Evolutionary conservation across 2,888 invertebrate genomes (phyloP), one percentile per base, ranked within the genome.

Genomic region (Parasteatoda lunata): DNA sequence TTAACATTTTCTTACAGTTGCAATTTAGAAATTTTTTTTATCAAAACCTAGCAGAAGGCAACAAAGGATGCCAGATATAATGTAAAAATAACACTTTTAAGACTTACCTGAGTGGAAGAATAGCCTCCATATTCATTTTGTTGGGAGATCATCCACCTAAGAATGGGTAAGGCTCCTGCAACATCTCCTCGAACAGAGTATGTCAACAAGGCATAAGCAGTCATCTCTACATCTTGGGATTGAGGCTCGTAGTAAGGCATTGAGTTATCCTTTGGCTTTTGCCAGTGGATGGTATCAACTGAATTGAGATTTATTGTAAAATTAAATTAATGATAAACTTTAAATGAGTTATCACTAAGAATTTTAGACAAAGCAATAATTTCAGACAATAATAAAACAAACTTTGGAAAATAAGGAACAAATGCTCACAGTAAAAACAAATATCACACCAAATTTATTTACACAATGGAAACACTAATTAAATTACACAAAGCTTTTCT

Each of bases 171-270:
- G 0, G 94, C 90, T 7, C 90, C 92, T 4, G 89, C 91, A 6
- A 93, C 91, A 68, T 93, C 91, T 89, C 93, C 93, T 86, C 93
- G 92, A n/a, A 89, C 81, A n/a, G 94, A 91, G 90, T 94, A 94
- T 0, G 96, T 95, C 81, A 97, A 93, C 81, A 98, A 92, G 0
- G 95, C 96, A 92, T 98, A 98, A 0, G 98, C 95, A 0, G 98
- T 97, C 90, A 97, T 96, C 92, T 97, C 96, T 4, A 98, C 94
- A 90, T 96, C 95, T 0, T 95, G 94, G 0, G 96, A 95, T 88
- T 94, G 94, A 0, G 96, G 95, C 88, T 94, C 92, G 64, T 87
- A 89, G 64, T 64, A 76, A 7, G 69, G 59, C 3, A 9, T 45
- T 5, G 85, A 70, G 5, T 80, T 68, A 0, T 77, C 85, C 30